Conservation (phyloP, 2,797 vertebrate species). For the Leucoraja ocellata region DNA sequence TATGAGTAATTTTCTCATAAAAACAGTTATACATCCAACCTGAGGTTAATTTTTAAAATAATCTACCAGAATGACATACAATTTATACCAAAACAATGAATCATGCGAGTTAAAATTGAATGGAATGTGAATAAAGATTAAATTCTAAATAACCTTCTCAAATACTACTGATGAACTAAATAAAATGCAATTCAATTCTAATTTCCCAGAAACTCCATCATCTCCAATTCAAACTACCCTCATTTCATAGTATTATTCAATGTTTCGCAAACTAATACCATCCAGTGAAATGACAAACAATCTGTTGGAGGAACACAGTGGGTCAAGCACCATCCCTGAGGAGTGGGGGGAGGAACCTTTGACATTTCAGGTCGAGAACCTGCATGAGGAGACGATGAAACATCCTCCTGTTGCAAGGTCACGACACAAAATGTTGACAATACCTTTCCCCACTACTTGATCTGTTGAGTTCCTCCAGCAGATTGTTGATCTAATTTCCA, state of each 20-base stretch:
- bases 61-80: background rate
- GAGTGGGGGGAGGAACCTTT: too few relatives aligned
- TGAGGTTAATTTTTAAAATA: background rate
- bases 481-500: too few relatives aligned
- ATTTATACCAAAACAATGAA: background rate
- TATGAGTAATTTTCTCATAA: constrained; percentile 21
- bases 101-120: background rate
- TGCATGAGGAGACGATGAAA: too few relatives aligned
- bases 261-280: constrained; percentile 9
- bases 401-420: too few relatives aligned
- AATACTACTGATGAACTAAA: background rate
- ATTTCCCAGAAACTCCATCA: background rate
- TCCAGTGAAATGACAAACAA: too few relatives aligned
- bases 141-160: background rate
- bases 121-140: background rate
- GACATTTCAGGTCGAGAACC: too few relatives aligned
- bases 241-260: background rate
- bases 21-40: background rate
- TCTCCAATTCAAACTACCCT: background rate
- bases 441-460: too few relatives aligned
- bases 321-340: too few relatives aligned
- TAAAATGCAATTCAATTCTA: background rate
- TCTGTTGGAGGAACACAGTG: too few relatives aligned
- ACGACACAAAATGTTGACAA: too few relatives aligned
- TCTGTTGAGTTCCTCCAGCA: too few relatives aligned